Evolutionary conservation across 2,797 vertebrate genomes (phyloP).

Genomic region (Psittacula derbiana): DNA sequence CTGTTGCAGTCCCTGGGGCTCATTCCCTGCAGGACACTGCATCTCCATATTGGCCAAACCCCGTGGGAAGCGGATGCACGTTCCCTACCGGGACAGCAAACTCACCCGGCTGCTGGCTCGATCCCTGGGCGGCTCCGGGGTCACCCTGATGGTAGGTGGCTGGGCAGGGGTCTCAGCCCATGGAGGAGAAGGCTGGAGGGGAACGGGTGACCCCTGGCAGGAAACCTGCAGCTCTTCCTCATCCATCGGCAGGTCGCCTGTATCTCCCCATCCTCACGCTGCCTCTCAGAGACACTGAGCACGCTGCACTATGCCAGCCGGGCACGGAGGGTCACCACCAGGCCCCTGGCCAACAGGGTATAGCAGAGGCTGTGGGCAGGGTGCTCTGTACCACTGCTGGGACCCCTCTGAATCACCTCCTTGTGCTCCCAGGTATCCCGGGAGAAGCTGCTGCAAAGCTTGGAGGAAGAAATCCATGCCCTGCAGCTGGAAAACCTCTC

Average conservation of each 20-base stretch:
- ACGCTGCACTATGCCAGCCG: conserved; percentile 76
- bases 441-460: conserved; percentile 48
- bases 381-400: not conserved
- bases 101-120: conserved; percentile 78
- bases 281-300: conserved; percentile 78
- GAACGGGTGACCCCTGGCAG: rapidly evolving
- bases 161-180: rapidly evolving
- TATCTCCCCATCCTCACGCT: conserved; percentile 70
- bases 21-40: conserved; percentile 70
- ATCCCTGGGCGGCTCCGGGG: conserved; percentile 69
- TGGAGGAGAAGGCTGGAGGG: not conserved
- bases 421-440: not conserved
- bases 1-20: not conserved
- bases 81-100: conserved; percentile 81
- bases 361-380: rapidly evolving
- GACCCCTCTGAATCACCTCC: not conserved
- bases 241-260: conserved; percentile 63
- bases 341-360: conserved; percentile 70
- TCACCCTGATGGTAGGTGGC: conserved; percentile 76
- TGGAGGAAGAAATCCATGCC: conserved; percentile 64
- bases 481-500: conserved; percentile 71
- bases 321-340: conserved; percentile 72
- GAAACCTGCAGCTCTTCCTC: rapidly evolving
- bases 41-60: conserved; percentile 77
- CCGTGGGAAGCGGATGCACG: conserved; percentile 66